Evolutionary conservation across 1,140 invertebrate genomes (phyloP).

Genomic region (Drosophila pandora): DNA sequence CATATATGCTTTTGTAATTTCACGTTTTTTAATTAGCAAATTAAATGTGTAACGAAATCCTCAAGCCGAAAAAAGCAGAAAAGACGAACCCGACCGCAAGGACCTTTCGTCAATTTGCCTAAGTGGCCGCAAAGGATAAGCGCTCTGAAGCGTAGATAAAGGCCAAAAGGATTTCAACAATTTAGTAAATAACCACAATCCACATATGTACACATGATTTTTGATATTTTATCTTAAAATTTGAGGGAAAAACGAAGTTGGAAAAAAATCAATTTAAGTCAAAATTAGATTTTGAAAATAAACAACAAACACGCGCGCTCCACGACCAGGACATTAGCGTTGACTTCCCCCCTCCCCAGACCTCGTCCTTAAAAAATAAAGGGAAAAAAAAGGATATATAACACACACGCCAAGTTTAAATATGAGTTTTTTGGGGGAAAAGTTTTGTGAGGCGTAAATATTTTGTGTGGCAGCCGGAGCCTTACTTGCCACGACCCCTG

Average conservation of each 20-base stretch:
- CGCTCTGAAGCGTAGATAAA: conserved; percentile 48
- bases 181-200: conserved; percentile 43
- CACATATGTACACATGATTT: conserved; percentile 4
- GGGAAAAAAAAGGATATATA: conserved; percentile 1
- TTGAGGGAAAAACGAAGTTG: neutral
- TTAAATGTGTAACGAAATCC: conserved; percentile 1
- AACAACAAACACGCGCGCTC: conserved; percentile 51
- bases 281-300: conserved; percentile 79
- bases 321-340: conserved; percentile 35
- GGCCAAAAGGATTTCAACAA: conserved; percentile 37
- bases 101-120: conserved; percentile 54
- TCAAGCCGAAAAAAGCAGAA: neutral
- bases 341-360: neutral
- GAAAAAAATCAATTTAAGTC: conserved; percentile 75
- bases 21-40: conserved; percentile 25
- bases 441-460: conserved; percentile 79
- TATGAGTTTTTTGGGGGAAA: conserved; percentile 68
- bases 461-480: conserved; percentile 66
- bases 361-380: neutral
- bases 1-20: neutral
- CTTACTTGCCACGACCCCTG: neutral
- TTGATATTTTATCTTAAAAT: no score
- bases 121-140: conserved; percentile 49
- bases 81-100: conserved; percentile 16
- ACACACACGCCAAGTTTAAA: conserved; percentile 69